These are phyloP conservation scores for Hesperophylax magnus DNA, from an alignment of 1,140 invertebrate genomes.

Conservation along the genomic window DNA sequence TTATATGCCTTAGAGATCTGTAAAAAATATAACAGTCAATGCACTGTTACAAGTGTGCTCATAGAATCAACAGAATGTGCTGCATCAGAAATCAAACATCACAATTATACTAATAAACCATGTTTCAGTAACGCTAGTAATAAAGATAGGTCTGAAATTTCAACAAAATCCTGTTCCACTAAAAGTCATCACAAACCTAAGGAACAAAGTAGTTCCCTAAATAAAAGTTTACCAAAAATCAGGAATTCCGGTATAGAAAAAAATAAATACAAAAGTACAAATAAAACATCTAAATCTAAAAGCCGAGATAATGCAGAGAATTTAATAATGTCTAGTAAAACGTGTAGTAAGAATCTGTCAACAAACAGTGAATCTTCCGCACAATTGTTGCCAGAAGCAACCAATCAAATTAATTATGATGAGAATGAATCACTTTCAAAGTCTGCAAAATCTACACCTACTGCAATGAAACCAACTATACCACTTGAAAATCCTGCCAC, in stretches of 20 bases:
- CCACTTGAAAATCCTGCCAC: too few species aligned
- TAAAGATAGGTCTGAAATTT: background rate
- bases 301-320: background rate
- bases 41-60: background rate
- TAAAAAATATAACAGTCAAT: background rate
- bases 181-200: constrained; percentile 9
- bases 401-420: too few species aligned
- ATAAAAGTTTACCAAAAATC: background rate
- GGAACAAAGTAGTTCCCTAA: background rate
- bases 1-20: background rate
- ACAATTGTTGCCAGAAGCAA: too few species aligned
- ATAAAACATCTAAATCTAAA: background rate
- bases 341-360: too few species aligned
- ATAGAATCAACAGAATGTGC: background rate
- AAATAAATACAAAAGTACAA: background rate
- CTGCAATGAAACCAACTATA: too few species aligned
- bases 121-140: background rate
- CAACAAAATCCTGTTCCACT: background rate
- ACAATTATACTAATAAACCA: background rate
- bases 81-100: background rate
- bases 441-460: too few species aligned
- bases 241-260: background rate
- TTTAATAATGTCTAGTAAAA: too few species aligned
- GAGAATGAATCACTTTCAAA: too few species aligned
- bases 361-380: too few species aligned